Evolutionary conservation across 92 coral and sea anemone species (phyloP).

Genomic region (Zoanthus solanderi): DNA sequence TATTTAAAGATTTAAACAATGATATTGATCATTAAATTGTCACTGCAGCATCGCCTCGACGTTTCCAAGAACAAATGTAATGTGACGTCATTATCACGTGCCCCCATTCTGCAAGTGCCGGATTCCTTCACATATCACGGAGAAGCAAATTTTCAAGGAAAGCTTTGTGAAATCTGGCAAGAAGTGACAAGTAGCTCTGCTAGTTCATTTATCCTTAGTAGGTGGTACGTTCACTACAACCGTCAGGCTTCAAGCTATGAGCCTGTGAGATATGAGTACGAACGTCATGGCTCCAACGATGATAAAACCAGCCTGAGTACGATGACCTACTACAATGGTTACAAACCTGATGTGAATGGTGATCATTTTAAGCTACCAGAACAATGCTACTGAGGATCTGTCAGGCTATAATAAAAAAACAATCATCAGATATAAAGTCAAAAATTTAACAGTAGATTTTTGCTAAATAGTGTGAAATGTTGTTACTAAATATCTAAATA

Average conservation of each 20-base stretch:
- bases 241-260: not conserved
- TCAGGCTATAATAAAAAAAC: too few species aligned
- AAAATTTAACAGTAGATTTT: too few species aligned
- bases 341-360: not conserved
- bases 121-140: not conserved
- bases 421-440: too few species aligned
- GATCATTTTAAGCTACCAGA: not conserved
- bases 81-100: not conserved
- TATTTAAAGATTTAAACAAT: not conserved
- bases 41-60: not conserved
- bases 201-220: not conserved
- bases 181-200: not conserved
- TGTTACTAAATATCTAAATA: too few species aligned
- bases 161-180: conserved; percentile 3
- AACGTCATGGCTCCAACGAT: not conserved
- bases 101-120: conserved; percentile 2
- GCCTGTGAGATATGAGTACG: not conserved
- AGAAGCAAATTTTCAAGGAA: not conserved
- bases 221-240: not conserved
- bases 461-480: too few species aligned
- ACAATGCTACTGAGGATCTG: not conserved
- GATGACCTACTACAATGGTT: not conserved
- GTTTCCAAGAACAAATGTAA: not conserved
- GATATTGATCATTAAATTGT: too few species aligned
- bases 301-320: too few species aligned